Base-by-base conservation (phyloP, 2,888 invertebrate genomes). In the Melanotus villosus region DNA sequence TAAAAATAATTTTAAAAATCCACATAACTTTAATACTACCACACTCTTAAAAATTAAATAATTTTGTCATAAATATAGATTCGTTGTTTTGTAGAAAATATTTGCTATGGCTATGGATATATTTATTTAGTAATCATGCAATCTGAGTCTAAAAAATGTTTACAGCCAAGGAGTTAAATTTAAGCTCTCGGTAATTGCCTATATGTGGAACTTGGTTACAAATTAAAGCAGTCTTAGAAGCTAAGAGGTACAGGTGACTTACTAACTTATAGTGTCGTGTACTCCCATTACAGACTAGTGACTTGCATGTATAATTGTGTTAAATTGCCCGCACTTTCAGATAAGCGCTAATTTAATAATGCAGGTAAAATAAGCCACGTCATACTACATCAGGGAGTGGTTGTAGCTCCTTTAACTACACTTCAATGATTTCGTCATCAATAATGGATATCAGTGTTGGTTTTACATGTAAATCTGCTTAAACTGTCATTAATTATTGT, bases 251-350 rank as follows among this genome's bases (percentile, higher is more conserved):
- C 70, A 70, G 70, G 70, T 70, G 70, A 70, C 70, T 67, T 67
- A 67, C 68, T 68, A 65, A 65, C 68, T 68, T 68, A 63, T 34
- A 56, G 38, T 62, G 57, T 62, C 60, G 62, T 62, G 66, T 70
- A 56, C 66, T 66, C 63, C 45, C 74, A 74, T 75, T 75, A 74
- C 74, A 73, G 73, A 65, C 65, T 72, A 75, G 78, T 79, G 79
- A 79, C 79, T 79, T 79, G 79, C 79, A 79, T 79, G 78, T 78
- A 78, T 79, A 79, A 79, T 79, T 79, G 79, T 79, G 79, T 79
- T 79, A 79, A 79, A 79, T 79, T 79, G 77, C 75, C 79, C 78
- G 78, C 76, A 76, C 78, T 77, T 75, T 75, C 73, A 76, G 78
- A 79, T 79, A 79, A 79, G 78, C 76, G 75, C 75, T 79, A 79